These are phyloP conservation scores for Actinopyga echinites DNA, from an alignment of 53 echinoderm and acorn worm genomes.

Conservation along the genomic window DNA sequence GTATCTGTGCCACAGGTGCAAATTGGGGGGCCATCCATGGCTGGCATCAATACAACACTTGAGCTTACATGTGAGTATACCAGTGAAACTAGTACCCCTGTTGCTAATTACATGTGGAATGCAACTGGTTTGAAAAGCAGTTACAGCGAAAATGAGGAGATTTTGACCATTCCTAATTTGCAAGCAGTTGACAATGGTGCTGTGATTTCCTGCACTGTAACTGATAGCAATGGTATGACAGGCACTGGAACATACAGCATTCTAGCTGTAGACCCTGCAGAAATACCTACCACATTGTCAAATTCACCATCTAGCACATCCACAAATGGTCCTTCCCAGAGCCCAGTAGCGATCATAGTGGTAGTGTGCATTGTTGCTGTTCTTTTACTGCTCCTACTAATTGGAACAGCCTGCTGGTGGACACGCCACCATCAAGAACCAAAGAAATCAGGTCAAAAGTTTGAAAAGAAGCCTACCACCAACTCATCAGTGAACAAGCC, in stretches of 20 bases:
- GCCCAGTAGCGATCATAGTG: slow-evolving; percentile 15
- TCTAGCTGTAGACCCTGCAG: neutral
- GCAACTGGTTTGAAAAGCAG: neutral
- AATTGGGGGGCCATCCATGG: neutral
- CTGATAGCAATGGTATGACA: slow-evolving; percentile 1
- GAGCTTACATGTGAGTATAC: neutral
- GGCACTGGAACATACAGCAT: neutral
- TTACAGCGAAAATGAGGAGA: neutral
- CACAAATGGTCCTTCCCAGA: neutral
- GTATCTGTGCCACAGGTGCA: neutral
- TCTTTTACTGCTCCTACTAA: neutral
- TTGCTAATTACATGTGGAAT: neutral
- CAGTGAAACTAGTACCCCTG: neutral
- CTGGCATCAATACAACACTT: neutral
- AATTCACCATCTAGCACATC: neutral
- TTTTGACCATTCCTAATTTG: neutral
- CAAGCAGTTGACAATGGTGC: neutral
- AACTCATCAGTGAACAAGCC: neutral
- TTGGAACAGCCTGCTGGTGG: neutral
- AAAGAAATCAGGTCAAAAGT: neutral
- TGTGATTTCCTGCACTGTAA: neutral
- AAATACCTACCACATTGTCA: neutral
- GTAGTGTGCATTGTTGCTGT: neutral
- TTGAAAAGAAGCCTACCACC: neutral
- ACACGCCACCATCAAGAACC: neutral